These are phyloP conservation scores for Lepidurus packardi DNA, from an alignment of 1,140 invertebrate genomes.

Conservation along the genomic window DNA sequence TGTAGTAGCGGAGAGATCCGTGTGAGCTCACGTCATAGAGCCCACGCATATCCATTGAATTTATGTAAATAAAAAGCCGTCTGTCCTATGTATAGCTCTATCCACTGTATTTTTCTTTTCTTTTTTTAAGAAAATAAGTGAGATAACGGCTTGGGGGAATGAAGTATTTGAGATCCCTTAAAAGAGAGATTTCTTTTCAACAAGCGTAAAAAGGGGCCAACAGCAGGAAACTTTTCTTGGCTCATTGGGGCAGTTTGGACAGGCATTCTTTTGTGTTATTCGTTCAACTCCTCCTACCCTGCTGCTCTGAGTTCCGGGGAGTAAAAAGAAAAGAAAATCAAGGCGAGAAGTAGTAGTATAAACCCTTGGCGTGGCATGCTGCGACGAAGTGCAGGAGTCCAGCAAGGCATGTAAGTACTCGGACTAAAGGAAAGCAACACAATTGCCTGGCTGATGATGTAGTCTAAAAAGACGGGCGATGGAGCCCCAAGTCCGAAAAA, in stretches of 20 bases:
- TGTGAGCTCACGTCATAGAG: not conserved
- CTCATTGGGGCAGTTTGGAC: conserved; percentile 18
- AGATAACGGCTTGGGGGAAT: not conserved
- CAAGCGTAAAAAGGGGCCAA: conserved; percentile 5
- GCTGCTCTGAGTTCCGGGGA: not conserved
- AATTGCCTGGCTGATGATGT: conserved; percentile 11
- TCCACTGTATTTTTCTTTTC: not conserved
- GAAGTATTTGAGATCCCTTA: not conserved
- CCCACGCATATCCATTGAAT: not conserved
- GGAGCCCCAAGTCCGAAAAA: not conserved
- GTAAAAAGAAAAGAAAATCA: not conserved
- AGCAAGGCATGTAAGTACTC: conserved; percentile 12
- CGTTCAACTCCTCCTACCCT: not conserved
- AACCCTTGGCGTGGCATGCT: not conserved
- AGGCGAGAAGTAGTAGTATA: not conserved
- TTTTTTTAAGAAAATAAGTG: not conserved
- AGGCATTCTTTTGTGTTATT: not conserved
- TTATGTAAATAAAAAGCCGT: not conserved
- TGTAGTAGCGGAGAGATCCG: not conserved
- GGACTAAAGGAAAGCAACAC: conserved; percentile 15
- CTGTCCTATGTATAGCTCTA: not conserved
- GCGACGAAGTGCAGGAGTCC: conserved; percentile 13
- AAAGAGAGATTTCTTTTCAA: conserved; percentile 9
- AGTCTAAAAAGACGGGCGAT: conserved; percentile 1
- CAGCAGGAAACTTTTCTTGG: conserved; percentile 17